A percentile compares a stretch with the other conserved stretches of the same genome.
These are phyloP conservation scores for Lepus townsendii DNA, from an alignment of 2,797 vertebrate species.

Conservation along the genomic window DNA sequence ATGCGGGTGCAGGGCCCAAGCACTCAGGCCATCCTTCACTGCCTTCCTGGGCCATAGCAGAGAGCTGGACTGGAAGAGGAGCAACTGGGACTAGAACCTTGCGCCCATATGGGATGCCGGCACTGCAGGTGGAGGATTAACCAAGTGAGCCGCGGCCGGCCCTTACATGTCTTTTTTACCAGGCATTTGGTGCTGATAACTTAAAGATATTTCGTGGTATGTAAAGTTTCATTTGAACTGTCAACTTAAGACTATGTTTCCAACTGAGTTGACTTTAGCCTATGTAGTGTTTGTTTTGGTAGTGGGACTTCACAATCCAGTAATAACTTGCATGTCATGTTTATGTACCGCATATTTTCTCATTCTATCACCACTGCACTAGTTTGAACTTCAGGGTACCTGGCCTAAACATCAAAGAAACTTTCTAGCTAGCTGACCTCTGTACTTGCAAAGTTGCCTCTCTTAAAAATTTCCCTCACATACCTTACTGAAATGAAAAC, in stretches of 20 bases:
- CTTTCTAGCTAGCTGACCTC: neutral
- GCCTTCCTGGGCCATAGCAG: too few relatives aligned
- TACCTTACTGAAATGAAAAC: constrained; percentile 17
- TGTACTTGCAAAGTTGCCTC: neutral
- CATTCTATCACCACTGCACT: neutral
- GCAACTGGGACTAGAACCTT: too few relatives aligned
- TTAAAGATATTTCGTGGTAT: neutral
- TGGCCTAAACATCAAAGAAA: neutral
- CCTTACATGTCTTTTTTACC: neutral
- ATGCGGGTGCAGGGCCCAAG: too few relatives aligned
- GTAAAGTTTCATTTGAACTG: constrained; percentile 26
- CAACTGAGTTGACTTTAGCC: neutral
- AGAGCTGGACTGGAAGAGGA: too few relatives aligned
- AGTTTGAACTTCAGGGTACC: neutral
- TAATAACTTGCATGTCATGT: neutral
- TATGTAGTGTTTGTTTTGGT: neutral
- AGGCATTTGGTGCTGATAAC: neutral
- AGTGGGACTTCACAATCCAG: neutral
- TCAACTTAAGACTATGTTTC: neutral
- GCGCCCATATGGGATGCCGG: too few relatives aligned
- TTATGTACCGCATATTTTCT: neutral
- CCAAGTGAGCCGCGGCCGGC: too few relatives aligned
- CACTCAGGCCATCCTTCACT: too few relatives aligned
- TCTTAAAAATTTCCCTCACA: neutral
- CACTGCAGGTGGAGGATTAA: too few relatives aligned